Conservation (phyloP, 2,888 invertebrate species). For the Poecilobothrus nobilitatus region DNA sequence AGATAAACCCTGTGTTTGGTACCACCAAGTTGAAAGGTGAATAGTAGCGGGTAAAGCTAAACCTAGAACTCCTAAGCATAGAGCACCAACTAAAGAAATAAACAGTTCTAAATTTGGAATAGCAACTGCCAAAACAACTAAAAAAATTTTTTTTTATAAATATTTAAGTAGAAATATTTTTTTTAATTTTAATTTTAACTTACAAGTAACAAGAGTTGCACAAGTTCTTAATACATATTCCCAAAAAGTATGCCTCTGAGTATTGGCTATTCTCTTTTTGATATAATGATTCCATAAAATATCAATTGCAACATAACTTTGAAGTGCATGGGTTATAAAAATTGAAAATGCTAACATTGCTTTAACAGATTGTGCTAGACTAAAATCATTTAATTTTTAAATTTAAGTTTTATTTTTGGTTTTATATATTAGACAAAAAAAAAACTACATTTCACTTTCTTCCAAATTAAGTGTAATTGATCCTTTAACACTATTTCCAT, state of each 20-base stretch:
- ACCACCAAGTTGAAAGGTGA: conserved; percentile 61
- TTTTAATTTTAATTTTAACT: conserved; percentile 30
- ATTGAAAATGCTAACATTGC: conserved; percentile 59
- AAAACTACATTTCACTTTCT: conserved; percentile 44
- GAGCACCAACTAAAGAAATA: conserved; percentile 67
- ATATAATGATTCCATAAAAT: conserved; percentile 56
- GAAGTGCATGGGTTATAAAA: conserved; percentile 74
- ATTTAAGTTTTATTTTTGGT: not conserved
- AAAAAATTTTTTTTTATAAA: not conserved
- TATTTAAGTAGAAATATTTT: not conserved
- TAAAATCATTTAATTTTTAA: conserved; percentile 29
- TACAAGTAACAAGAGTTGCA: conserved; percentile 52
- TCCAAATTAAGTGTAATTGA: conserved; percentile 80
- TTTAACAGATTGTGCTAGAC: conserved; percentile 57
- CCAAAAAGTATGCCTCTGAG: conserved; percentile 38
- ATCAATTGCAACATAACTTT: conserved; percentile 80
- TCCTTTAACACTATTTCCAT: conserved; percentile 58
- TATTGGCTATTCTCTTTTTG: conserved; percentile 36
- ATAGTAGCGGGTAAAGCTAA: conserved; percentile 68
- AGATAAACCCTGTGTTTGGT: conserved; percentile 48
- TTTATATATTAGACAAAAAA: conserved; percentile 4
- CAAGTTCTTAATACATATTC: conserved; percentile 49
- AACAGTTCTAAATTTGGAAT: conserved; percentile 64
- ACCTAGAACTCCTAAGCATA: conserved; percentile 63
- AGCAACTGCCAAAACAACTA: conserved; percentile 64